Conservation (phyloP, 1,140 invertebrate species). For the Drosophila bocqueti region DNA sequence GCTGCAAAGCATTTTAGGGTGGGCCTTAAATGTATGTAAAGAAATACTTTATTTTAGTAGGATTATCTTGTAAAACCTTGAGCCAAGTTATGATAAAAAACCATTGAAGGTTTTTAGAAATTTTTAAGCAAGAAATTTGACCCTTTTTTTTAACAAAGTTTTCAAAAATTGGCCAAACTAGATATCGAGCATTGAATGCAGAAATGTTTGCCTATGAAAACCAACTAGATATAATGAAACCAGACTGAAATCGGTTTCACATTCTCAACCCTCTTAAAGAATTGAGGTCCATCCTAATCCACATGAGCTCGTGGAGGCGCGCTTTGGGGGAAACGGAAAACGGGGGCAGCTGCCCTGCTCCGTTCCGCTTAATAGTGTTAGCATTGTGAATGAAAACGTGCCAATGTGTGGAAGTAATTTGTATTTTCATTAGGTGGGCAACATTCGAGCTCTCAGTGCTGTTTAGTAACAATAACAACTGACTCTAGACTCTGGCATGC, state of each 20-base stretch:
- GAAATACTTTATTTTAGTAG: too few relatives aligned
- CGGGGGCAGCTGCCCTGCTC: not conserved
- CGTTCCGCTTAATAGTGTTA: slow-evolving; percentile 39
- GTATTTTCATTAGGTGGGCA: slow-evolving; percentile 67
- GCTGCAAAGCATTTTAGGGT: not conserved
- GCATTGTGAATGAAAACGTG: slow-evolving; percentile 51
- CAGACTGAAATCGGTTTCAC: too few relatives aligned
- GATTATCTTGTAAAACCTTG: too few relatives aligned
- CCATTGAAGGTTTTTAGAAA: too few relatives aligned
- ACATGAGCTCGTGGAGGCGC: not conserved
- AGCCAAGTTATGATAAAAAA: too few relatives aligned
- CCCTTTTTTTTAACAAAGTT: too few relatives aligned
- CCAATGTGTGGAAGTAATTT: slow-evolving; percentile 72
- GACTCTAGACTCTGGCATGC: not conserved
- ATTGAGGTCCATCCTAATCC: not conserved
- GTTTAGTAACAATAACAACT: slow-evolving; percentile 31
- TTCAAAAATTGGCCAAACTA: too few relatives aligned
- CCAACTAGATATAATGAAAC: too few relatives aligned
- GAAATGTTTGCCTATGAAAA: too few relatives aligned
- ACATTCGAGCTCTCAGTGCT: slow-evolving; percentile 44
- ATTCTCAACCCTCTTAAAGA: too few relatives aligned
- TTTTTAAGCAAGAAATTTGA: too few relatives aligned
- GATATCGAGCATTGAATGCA: too few relatives aligned
- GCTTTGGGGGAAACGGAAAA: not conserved
- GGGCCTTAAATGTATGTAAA: not conserved